Base-by-base conservation (phyloP, 2,888 invertebrate genomes). In the Ophion ventricosus region DNA sequence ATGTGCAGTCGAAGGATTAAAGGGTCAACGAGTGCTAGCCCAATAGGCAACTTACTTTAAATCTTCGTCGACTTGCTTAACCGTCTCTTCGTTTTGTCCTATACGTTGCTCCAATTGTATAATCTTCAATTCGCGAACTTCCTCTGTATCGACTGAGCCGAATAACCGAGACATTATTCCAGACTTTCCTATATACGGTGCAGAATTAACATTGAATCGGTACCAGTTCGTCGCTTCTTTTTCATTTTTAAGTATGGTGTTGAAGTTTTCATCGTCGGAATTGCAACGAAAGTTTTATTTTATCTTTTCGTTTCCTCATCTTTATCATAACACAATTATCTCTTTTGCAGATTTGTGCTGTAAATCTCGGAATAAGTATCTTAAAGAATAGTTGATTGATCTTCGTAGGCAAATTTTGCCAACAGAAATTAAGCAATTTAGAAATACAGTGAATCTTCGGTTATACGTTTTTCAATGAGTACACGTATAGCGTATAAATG, bases 71-170 rank as follows among this genome's bases (percentile, higher is more conserved):
- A 95, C 95, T 83, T 94, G 94, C 80, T 94, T 94, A 3, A 96
- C 96, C 83, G 94, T 94, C 54, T 94, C 94, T 84, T 94, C 94
- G 70, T 96, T 96, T 64, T 95, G 94, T 78, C 94, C 93, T 88
- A 97, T 96, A 92, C 96, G 96, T 88, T 95, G 94, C 92, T 97
- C 96, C 75, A 97, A 93, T 75, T 95, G 94, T 74, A 95, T 94
- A 78, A 96, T 95, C 92, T 95, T 95, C 88, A 96, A 94, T 92
- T 97, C 96, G 29, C 96, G 95, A 63, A 96, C 96, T 89, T 97
- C 96, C 91, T 96, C 97, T 0, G 96, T 96, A 90, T 97, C 97
- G 0, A 96, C 96, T 79, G 96, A 95, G 59, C 96, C 96, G 92
- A 97, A 96, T 84, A 97, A 91, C 0, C 96, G 94, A 0, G 96